phyloP scores from a whole-genome alignment of 2,888 invertebrate species.

The Microctonus brassicae region DNA sequence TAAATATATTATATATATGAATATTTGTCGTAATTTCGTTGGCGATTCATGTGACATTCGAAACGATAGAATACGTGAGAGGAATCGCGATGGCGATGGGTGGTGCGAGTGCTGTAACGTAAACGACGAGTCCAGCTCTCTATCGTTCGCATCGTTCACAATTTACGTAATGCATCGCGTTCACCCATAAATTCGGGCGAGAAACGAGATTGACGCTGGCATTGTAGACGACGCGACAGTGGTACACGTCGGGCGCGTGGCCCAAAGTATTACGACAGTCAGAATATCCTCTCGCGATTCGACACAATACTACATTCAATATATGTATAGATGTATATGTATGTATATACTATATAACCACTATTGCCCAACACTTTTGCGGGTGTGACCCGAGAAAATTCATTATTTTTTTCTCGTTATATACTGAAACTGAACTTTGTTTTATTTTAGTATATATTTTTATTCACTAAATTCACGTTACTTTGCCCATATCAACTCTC shows the following conservation, averaged over 20 bases:
- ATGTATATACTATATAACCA: too few relatives aligned
- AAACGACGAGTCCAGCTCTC: slow-evolving; percentile 28
- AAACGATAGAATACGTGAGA: slow-evolving; percentile 38
- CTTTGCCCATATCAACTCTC: background rate
- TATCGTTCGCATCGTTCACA: slow-evolving; percentile 53
- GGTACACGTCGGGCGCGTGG: slow-evolving; percentile 13
- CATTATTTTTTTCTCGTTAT: too few relatives aligned
- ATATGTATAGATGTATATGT: too few relatives aligned
- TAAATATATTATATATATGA: background rate
- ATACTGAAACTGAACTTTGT: too few relatives aligned
- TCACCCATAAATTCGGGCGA: slow-evolving; percentile 55
- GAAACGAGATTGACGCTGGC: slow-evolving; percentile 53
- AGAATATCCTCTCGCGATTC: slow-evolving; percentile 14
- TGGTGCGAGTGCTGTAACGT: background rate
- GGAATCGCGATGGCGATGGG: background rate
- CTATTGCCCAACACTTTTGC: slow-evolving; percentile 7
- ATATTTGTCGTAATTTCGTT: slow-evolving; percentile 43
- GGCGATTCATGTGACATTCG: slow-evolving; percentile 45
- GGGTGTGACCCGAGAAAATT: slow-evolving; percentile 36
- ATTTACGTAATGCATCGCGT: slow-evolving; percentile 61
- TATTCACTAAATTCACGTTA: slow-evolving; percentile 38
- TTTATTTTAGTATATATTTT: background rate
- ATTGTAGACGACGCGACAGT: slow-evolving; percentile 40
- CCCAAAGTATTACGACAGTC: slow-evolving; percentile 15
- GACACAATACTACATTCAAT: background rate